Evolutionary conservation across 2,888 invertebrate genomes (phyloP), one percentile per base, ranked within the genome.

Genomic region (Papilio protenor): DNA sequence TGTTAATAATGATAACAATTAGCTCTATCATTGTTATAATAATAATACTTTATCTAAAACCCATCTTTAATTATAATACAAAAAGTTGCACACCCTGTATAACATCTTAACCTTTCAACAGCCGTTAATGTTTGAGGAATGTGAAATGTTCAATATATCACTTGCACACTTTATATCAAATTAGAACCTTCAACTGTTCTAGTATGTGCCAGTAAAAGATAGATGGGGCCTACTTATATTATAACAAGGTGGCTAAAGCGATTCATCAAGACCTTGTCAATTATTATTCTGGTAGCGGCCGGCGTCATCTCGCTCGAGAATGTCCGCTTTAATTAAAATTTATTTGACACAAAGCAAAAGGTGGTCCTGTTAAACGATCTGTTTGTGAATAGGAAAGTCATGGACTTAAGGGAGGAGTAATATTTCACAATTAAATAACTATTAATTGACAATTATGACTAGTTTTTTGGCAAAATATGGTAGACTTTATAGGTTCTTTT

Each of bases 221-320:
- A 90, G 93, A 93, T 93, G 92, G 89, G 87, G 82, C 83, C 85
- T 86, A 87, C 87, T 88, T 87, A 85, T 88, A 88, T 88, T 89
- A 89, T 93, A 94, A 94, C 94, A 93, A 94, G 93, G 90, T 87
- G 88, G 88, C 84, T 84, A 82, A 85, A 87, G 85, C 92, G 91
- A 94, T 94, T 94, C 92, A 94, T 94, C 94, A 94, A 90, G 87
- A 84, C 83, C 86, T 89, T 93, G 94, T 94, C 94, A 94, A 94
- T 94, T 94, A 93, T 90, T 86, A 87, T 85, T 81, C 81, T 81
- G 83, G 86, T 84, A 89, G 90, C 89, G 82, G 87, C 87, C 86
- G 83, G 85, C 87, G 86, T 85, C 90, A 89, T 90, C 88, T 81
- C 79, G 79, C 14, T 61, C 84, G 87, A 83, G 87, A 87, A 86